Conservation (phyloP, 1,140 invertebrate genomes). For the Caenorhabditis latens region DNA sequence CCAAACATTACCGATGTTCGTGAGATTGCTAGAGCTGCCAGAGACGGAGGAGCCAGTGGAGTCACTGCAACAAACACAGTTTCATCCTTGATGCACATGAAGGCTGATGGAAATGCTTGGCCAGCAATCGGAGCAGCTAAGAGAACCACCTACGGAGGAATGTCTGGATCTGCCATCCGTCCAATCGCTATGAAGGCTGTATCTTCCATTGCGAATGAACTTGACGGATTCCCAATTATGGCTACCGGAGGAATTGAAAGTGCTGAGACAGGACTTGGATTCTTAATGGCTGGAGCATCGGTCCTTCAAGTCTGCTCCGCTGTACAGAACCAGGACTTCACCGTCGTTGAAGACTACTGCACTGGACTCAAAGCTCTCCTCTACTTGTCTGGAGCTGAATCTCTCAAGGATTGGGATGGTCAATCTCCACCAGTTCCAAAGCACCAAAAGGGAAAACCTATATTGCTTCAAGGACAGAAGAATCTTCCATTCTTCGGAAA, state of each 20-base stretch:
- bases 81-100: slow-evolving; percentile 90
- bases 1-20: slow-evolving; percentile 96
- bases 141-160: slow-evolving; percentile 92
- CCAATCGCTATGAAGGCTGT: slow-evolving; percentile 92
- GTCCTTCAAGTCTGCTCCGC: slow-evolving; percentile 94
- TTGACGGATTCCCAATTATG: slow-evolving; percentile 91
- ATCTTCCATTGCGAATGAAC: slow-evolving; percentile 85
- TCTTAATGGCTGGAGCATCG: slow-evolving; percentile 89
- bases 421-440: slow-evolving; percentile 89
- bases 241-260: slow-evolving; percentile 96
- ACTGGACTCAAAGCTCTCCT: slow-evolving; percentile 87
- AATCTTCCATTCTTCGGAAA: slow-evolving; percentile 91
- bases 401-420: slow-evolving; percentile 87
- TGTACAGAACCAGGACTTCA: slow-evolving; percentile 90
- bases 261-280: slow-evolving; percentile 92
- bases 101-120: slow-evolving; percentile 87
- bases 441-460: slow-evolving; percentile 92
- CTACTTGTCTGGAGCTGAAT: slow-evolving; percentile 84
- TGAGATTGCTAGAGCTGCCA: slow-evolving; percentile 88
- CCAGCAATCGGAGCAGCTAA: slow-evolving; percentile 87
- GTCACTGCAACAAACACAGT: slow-evolving; percentile 98
- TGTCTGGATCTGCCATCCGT: slow-evolving; percentile 94
- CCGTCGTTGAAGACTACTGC: slow-evolving; percentile 84
- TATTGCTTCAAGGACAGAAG: slow-evolving; percentile 81
- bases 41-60: slow-evolving; percentile 90